phyloP scores from a whole-genome alignment of 1,140 invertebrate genomes.

The Acyrthosiphon pisum region DNA sequence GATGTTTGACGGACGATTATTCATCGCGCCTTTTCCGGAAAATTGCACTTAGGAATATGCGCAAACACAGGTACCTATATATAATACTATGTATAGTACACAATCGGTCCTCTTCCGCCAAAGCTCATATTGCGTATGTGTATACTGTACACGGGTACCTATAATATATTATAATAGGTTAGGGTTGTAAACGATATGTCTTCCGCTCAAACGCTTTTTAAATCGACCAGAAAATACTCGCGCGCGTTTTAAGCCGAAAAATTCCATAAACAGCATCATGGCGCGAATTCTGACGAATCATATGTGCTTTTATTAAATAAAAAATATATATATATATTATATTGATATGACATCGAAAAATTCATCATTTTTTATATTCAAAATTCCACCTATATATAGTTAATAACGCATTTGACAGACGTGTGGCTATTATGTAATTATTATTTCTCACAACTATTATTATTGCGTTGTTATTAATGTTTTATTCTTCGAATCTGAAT shows the following conservation, averaged over 20 bases:
- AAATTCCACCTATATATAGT: background rate
- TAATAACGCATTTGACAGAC: background rate
- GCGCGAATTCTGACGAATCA: background rate
- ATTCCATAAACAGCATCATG: background rate
- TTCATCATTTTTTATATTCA: background rate
- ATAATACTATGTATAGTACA: background rate
- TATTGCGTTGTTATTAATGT: background rate
- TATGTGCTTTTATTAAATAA: background rate
- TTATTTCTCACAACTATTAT: background rate
- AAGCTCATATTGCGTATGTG: background rate
- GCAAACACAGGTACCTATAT: background rate
- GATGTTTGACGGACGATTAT: slow-evolving; percentile 24
- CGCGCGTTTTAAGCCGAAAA: background rate
- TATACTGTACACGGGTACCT: background rate
- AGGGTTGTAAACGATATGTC: slow-evolving; percentile 14
- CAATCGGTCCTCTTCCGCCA: background rate
- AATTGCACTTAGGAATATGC: background rate
- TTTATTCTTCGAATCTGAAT: background rate
- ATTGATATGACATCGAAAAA: background rate
- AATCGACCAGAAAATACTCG: background rate
- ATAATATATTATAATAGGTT: background rate
- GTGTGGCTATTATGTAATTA: background rate
- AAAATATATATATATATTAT: background rate
- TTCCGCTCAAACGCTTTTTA: slow-evolving; percentile 16
- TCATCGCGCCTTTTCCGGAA: background rate